Conservation (phyloP, 2,113 vertebrate species). For the Spheniscus mendiculus region DNA sequence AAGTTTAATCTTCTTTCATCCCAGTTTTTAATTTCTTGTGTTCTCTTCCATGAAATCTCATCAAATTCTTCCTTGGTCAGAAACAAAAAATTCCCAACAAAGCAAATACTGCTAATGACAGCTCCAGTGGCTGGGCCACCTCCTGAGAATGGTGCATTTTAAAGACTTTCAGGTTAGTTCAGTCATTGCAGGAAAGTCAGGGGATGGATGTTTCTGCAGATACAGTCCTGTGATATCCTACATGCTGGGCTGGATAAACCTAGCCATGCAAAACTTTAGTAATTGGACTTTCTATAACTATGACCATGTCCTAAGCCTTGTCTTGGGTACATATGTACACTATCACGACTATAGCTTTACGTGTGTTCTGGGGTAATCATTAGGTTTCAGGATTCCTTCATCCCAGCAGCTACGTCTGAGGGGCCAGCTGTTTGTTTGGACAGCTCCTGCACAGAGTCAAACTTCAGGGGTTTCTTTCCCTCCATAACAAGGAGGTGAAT, state of each 20-base stretch:
- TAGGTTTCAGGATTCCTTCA: background rate
- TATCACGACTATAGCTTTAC: background rate
- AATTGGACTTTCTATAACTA: background rate
- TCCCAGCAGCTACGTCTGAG: rapidly evolving
- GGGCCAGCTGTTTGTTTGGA: background rate
- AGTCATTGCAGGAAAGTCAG: background rate
- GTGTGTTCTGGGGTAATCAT: background rate
- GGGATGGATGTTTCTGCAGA: background rate
- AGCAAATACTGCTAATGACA: background rate
- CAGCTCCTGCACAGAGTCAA: background rate
- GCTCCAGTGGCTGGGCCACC: background rate
- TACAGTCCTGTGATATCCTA: background rate
- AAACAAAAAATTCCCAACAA: background rate
- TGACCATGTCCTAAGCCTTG: background rate
- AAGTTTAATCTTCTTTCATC: slow-evolving; percentile 6
- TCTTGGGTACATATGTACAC: rapidly evolving
- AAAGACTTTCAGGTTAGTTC: background rate
- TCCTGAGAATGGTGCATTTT: background rate
- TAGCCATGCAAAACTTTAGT: background rate
- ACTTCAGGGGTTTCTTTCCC: background rate
- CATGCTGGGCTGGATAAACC: background rate
- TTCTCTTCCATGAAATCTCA: background rate
- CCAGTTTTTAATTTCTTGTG: background rate
- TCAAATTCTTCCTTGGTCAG: background rate
- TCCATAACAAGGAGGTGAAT: background rate